Evolutionary conservation across 2,888 invertebrate genomes (phyloP).

Genomic region (Coleophora flavipennella): DNA sequence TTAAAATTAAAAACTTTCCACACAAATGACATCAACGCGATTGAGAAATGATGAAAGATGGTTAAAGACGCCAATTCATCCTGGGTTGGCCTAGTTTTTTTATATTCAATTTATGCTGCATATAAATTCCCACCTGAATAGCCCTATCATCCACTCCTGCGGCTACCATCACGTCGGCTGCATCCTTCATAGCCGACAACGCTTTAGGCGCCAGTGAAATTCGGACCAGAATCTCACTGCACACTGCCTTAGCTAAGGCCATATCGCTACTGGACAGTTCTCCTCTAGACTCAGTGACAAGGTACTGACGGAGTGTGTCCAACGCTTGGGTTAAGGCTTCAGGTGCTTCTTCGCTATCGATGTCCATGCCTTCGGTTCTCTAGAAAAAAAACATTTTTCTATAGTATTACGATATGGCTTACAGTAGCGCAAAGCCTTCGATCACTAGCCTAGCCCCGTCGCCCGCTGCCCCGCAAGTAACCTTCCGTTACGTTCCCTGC

Average conservation of each 20-base stretch:
- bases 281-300: slow-evolving; percentile 21
- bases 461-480: too few relatives aligned
- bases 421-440: too few relatives aligned
- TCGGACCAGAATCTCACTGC: slow-evolving; percentile 44
- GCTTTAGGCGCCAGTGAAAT: slow-evolving; percentile 48
- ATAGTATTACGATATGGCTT: too few relatives aligned
- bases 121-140: slow-evolving; percentile 39
- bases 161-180: slow-evolving; percentile 62
- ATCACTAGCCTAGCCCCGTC: too few relatives aligned
- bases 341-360: slow-evolving; percentile 51
- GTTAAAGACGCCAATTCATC: too few relatives aligned
- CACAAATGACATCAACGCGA: too few relatives aligned
- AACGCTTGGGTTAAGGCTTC: slow-evolving; percentile 48
- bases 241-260: slow-evolving; percentile 41
- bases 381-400: slow-evolving; percentile 13
- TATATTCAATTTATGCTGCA: too few relatives aligned
- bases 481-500: too few relatives aligned
- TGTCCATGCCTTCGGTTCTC: slow-evolving; percentile 55
- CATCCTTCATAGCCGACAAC: slow-evolving; percentile 74
- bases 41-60: too few relatives aligned
- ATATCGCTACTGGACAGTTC: slow-evolving; percentile 28
- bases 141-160: slow-evolving; percentile 47
- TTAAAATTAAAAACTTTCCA: too few relatives aligned
- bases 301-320: slow-evolving; percentile 50
- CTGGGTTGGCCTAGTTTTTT: too few relatives aligned